Base-by-base conservation (phyloP, 2,797 vertebrate genomes). In the Coilia nasus region DNA sequence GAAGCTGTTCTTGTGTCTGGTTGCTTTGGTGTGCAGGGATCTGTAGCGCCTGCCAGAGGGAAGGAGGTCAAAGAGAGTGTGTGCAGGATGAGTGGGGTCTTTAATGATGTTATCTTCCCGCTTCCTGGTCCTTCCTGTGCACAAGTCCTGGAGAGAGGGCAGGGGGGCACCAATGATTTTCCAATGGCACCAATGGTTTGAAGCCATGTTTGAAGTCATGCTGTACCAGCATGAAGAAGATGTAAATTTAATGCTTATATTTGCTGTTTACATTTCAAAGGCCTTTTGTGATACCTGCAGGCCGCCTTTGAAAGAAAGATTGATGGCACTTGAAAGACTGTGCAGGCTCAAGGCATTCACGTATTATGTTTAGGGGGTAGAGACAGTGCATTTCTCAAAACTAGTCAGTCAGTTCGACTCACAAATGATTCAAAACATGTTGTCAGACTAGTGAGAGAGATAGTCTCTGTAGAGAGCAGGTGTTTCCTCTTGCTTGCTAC, bases 141-240 rank as follows among this genome's bases (percentile, higher is more conserved):
- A n/a, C n/a, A n/a, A n/a, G n/a, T n/a, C n/a, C n/a, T n/a, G n/a
- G n/a, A n/a, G n/a, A n/a, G n/a, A n/a, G n/a, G n/a, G n/a, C n/a
- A n/a, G n/a, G n/a, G n/a, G n/a, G n/a, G 62, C 12, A 12, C 23
- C 31, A 67, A 67, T 67, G 62, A 67, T 67, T 14, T 25, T 28
- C 62, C 62, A 67, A 10, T 14, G 62, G 25, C 23, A 67, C 62
- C 5, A 2, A 23, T 3, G 10, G 9, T 67, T 78, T 78, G 71
- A 78, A 78, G 31, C 71, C 31, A 41, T 78, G 71, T 78, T 78
- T 78, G 71, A 44, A 44, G 71, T 78, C 71, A 78, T 17, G 35
- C 17, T 44, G 21, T 78, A 78, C 35, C 31, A 78, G 35, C 71
- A 78, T 44, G 10, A 78, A 78, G 35, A 44, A 7, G 17, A 78